Evolutionary conservation across 2,797 vertebrate genomes (phyloP).

Genomic region (Pagetopsis macropterus): DNA sequence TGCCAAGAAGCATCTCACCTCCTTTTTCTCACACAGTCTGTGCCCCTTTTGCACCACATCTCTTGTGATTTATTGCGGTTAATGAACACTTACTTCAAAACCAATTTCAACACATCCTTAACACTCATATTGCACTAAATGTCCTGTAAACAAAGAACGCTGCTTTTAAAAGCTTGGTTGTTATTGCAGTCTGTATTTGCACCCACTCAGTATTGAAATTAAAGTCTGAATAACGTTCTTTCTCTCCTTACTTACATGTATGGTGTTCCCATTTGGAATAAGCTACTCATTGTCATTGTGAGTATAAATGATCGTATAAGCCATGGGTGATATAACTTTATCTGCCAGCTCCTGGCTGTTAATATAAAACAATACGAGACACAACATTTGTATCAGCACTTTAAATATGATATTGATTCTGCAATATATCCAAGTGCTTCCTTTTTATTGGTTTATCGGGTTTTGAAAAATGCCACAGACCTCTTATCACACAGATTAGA

Average conservation of each 20-base stretch:
- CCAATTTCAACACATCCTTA: slow-evolving; percentile 20
- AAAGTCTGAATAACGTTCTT: slow-evolving; percentile 17
- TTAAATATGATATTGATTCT: slow-evolving; percentile 77
- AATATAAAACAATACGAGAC: slow-evolving; percentile 62
- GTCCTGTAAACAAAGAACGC: slow-evolving; percentile 9
- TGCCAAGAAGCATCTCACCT: slow-evolving; percentile 44
- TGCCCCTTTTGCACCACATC: slow-evolving; percentile 15
- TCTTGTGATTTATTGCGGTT: slow-evolving; percentile 38
- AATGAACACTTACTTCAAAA: slow-evolving; percentile 40
- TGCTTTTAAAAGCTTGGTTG: slow-evolving; percentile 8
- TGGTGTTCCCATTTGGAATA: slow-evolving; percentile 32
- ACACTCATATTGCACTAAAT: neutral
- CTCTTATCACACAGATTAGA: slow-evolving; percentile 71
- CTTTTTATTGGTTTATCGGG: slow-evolving; percentile 59
- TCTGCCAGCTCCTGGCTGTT: slow-evolving; percentile 52
- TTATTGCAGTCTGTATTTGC: slow-evolving; percentile 26
- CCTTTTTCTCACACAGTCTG: slow-evolving; percentile 25
- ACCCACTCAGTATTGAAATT: neutral
- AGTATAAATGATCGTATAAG: slow-evolving; percentile 32
- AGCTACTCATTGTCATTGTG: slow-evolving; percentile 34
- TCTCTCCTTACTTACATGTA: slow-evolving; percentile 29
- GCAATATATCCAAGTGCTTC: slow-evolving; percentile 62
- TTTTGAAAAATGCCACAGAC: slow-evolving; percentile 64
- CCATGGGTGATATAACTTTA: slow-evolving; percentile 54
- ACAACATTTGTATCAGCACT: slow-evolving; percentile 63